Evolutionary conservation across 2,797 vertebrate species (phyloP).

Genomic region (Streptopelia turtur): DNA sequence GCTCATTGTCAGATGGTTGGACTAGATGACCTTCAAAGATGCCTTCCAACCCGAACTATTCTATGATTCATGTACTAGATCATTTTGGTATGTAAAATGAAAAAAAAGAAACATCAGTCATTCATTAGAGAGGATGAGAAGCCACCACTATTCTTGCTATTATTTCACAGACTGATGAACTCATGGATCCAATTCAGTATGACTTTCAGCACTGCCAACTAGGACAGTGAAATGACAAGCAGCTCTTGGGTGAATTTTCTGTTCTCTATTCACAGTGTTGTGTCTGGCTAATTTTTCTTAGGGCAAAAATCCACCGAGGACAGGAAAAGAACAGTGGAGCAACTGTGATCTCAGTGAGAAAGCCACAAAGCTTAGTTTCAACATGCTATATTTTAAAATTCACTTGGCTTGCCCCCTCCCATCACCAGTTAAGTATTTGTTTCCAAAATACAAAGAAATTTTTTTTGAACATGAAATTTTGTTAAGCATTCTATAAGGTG

Average conservation of each 20-base stretch:
- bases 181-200: not conserved
- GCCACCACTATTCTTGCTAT: rapidly evolving
- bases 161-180: not conserved
- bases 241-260: not conserved
- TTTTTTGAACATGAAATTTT: not conserved
- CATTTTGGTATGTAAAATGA: not conserved
- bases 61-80: not conserved
- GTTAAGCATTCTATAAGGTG: not conserved
- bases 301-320: not conserved
- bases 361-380: not conserved
- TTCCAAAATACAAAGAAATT: not conserved
- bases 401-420: not conserved
- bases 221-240: not conserved
- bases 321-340: not conserved
- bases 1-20: too few relatives aligned
- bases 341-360: not conserved
- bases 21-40: too few relatives aligned
- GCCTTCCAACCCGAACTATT: too few relatives aligned
- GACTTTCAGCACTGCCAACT: not conserved
- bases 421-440: not conserved
- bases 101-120: not conserved
- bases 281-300: not conserved
- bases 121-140: not conserved
- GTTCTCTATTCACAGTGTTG: rapidly evolving
- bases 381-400: not conserved